Percentiles rank a stretch among this genome's conserved stretches.
Conservation (phyloP, 2,797 vertebrate genomes). For the Ptychobarbus kaznakovi region DNA sequence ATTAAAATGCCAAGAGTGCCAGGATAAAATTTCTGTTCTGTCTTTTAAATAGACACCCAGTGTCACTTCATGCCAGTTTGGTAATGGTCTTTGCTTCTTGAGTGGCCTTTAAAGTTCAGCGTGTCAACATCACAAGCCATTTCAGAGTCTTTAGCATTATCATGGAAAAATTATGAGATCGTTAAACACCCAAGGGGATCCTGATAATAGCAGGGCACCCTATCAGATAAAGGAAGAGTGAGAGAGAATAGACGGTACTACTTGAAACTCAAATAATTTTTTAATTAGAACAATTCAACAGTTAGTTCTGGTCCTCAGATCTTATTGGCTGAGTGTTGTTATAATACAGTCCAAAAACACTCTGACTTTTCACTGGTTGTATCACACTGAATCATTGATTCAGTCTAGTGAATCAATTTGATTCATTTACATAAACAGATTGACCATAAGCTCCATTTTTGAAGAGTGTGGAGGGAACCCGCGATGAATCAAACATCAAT, state of each 20-base stretch:
- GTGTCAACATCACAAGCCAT: conserved; percentile 53
- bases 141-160: conserved; percentile 51
- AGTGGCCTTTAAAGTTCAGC: conserved; percentile 61
- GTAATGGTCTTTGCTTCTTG: conserved; percentile 51
- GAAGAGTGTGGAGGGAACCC: background rate
- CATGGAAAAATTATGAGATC: conserved; percentile 37
- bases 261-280: background rate
- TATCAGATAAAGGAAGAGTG: background rate
- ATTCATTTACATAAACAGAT: background rate
- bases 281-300: background rate
- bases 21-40: conserved; percentile 44
- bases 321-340: background rate
- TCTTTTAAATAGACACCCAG: conserved; percentile 21
- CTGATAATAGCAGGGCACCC: conserved; percentile 26
- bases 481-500: background rate
- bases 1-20: conserved; percentile 51
- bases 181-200: conserved; percentile 40
- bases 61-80: conserved; percentile 43
- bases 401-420: background rate
- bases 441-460: background rate
- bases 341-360: background rate
- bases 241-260: background rate
- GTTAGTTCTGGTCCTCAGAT: background rate
- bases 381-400: background rate
- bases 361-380: background rate